phyloP scores from a whole-genome alignment of 2,888 invertebrate species.

The Drosophila subquinaria region DNA sequence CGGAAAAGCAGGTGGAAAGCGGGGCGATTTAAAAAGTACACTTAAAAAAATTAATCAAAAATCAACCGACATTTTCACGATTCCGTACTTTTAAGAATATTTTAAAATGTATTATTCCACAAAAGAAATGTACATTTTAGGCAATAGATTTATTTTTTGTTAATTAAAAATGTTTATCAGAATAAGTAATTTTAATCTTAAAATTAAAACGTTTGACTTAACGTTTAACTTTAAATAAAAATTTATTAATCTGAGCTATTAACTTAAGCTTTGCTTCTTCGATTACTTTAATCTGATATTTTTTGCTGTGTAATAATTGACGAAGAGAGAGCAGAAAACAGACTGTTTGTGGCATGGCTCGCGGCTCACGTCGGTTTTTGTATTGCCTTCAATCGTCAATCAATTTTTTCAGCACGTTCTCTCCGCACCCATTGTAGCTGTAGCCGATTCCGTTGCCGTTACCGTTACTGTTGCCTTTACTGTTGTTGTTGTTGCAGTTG shows the following conservation, averaged over 20 bases:
- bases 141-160: too few species aligned
- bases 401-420: slow-evolving; percentile 76
- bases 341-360: slow-evolving; percentile 40
- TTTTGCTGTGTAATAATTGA: slow-evolving; percentile 30
- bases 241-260: not conserved
- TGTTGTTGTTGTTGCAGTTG: slow-evolving; percentile 4
- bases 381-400: slow-evolving; percentile 79
- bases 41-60: slow-evolving; percentile 15
- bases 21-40: slow-evolving; percentile 18
- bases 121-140: too few species aligned
- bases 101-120: not conserved
- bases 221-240: too few species aligned
- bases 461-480: not conserved
- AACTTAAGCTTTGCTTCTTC: not conserved
- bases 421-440: slow-evolving; percentile 26
- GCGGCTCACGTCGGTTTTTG: slow-evolving; percentile 67
- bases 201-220: too few species aligned
- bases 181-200: too few species aligned
- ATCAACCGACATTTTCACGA: not conserved
- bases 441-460: too few species aligned
- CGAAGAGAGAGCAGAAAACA: not conserved
- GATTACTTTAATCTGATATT: not conserved
- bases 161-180: too few species aligned
- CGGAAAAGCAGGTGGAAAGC: not conserved
- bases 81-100: too few species aligned